Base-by-base conservation (phyloP, 2,888 invertebrate species). In the Ormyrus labotus region DNA sequence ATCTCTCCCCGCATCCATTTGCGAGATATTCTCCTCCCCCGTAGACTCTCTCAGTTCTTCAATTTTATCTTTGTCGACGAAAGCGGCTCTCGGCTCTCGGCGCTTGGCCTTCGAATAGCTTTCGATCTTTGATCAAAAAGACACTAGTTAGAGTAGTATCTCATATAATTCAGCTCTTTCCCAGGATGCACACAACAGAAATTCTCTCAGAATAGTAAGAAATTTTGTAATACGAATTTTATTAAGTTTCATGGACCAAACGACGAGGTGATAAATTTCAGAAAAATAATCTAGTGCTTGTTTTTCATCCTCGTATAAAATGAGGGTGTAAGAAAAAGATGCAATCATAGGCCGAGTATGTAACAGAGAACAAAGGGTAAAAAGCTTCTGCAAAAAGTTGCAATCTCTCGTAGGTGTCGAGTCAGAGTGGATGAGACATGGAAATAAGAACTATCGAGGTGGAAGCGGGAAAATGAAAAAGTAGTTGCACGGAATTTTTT, bases 1-100 rank as follows among this genome's bases (percentile, higher is more conserved):
- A 74, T 67, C 57, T 51, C 55, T 19, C 19, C 19, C 45, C n/a
- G 47, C 69, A 69, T 73, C 64, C 55, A 73, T 73, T 73, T 73
- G 63, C 73, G 67, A 57, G 9, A 34, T 47, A 48, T 34, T 57
- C 8, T 47, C 55, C 8, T 5, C 45, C 55, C 13, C 61, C 19
- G 51, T 47, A 3, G 19, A 19, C 19, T 19, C 19, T 19, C 19
- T 19, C 19, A 1, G 19, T 19, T 19, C 19, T 19, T 19, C 19
- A 19, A 19, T 19, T 19, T 19, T 19, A 19, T 19, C 19, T 19
- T 19, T 19, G 19, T 1, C 19, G 19, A 19, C 19, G 19, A 19
- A 19, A 19, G 19, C 19, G 19, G 19, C 19, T 11, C 51, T 11
- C 19, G 0, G 34, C 61, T 72, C 70, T 19, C 19, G 19, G 19